phyloP scores from a whole-genome alignment of 1,140 invertebrate genomes.

The honey bee (Apis mellifera) region Amel_HAv3.1 CM009934.2:6853001-6853500 shows the following conservation, averaged over 20 bases:
- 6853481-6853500: no score
- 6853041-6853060: not conserved
- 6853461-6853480: no score
- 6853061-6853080: conserved; percentile 26
- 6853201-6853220: not conserved
- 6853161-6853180: conserved; percentile 24
- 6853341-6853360: no score
- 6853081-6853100: conserved; percentile 24
- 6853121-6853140: conserved; percentile 9
- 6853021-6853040: not conserved
- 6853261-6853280: not conserved
- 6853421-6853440: no score
- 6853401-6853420: no score
- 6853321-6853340: not conserved
- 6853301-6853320: not conserved
- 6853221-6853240: not conserved
- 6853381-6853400: no score
- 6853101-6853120: not conserved
- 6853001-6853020: conserved; percentile 8
- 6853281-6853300: not conserved
- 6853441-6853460: no score
- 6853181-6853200: conserved; percentile 9
- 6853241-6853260: conserved; percentile 17
- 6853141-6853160: not conserved
- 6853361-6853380: no score